phyloP scores from a whole-genome alignment of 2,888 invertebrate species.

The Copidosoma aretas region DNA sequence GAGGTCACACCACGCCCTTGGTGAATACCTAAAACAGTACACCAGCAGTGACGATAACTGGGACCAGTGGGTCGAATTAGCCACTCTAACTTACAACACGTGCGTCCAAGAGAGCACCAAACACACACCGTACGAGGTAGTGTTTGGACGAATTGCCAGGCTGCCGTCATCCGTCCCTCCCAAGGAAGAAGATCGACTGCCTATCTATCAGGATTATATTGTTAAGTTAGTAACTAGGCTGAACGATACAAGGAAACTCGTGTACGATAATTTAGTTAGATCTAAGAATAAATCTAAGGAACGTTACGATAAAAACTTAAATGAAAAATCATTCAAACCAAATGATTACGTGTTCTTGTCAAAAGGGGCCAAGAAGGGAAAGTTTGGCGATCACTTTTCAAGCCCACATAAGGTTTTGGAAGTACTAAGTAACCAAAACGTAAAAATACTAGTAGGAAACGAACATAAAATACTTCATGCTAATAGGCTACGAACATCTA shows the following conservation, averaged over 20 bases:
- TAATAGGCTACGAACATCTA: too few species aligned
- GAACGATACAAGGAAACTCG: background rate
- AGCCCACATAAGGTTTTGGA: constrained; percentile 11
- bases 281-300: constrained; percentile 1
- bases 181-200: background rate
- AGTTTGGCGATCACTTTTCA: constrained; percentile 12
- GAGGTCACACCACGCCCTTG: constrained; percentile 38
- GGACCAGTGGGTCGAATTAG: constrained; percentile 41
- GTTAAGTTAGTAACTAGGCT: background rate
- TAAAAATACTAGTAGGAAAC: background rate
- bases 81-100: constrained; percentile 37
- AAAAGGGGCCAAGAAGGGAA: constrained; percentile 7
- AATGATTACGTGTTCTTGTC: constrained; percentile 7
- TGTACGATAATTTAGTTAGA: background rate
- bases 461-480: too few species aligned
- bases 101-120: constrained; percentile 8
- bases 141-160: constrained; percentile 35
- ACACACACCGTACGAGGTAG: background rate
- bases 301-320: constrained; percentile 1
- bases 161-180: background rate
- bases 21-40: constrained; percentile 41
- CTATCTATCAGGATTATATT: background rate
- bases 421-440: constrained; percentile 2
- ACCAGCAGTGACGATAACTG: constrained; percentile 32
- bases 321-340: background rate